Evolutionary conservation across 2,113 vertebrate species (phyloP).

Genomic region (Brienomyrus longianalis): DNA sequence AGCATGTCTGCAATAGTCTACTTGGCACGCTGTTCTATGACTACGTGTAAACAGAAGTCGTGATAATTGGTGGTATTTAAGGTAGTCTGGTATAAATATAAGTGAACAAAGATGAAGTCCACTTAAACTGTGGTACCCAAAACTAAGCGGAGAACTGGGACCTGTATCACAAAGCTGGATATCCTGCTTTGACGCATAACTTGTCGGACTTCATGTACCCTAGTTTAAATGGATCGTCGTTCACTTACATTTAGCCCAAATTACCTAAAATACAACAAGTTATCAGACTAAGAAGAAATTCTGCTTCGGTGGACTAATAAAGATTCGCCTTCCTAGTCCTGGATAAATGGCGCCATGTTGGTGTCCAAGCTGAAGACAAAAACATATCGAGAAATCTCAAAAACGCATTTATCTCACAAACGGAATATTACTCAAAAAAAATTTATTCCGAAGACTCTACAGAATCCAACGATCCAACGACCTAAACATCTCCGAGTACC

Average conservation of each 20-base stretch:
- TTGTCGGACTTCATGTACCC: neutral
- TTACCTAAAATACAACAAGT: neutral
- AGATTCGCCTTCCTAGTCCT: neutral
- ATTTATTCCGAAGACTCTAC: no score
- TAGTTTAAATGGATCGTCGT: neutral
- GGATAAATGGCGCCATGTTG: neutral
- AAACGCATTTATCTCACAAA: no score
- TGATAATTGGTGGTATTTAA: neutral
- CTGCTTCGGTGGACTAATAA: neutral
- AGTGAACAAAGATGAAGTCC: neutral
- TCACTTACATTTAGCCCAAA: neutral
- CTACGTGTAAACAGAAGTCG: neutral
- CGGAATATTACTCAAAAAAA: no score
- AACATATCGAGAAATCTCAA: no score
- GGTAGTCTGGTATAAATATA: neutral
- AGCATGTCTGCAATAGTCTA: neutral
- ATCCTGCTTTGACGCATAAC: neutral
- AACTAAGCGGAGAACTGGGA: neutral
- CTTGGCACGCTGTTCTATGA: neutral
- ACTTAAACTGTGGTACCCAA: neutral
- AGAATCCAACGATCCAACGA: no score
- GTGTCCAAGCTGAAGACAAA: neutral
- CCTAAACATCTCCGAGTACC: no score
- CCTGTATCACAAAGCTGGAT: neutral
- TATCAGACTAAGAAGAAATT: neutral